Evolutionary conservation across 2,888 invertebrate species (phyloP).

Genomic region (Calameuta pallipes): DNA sequence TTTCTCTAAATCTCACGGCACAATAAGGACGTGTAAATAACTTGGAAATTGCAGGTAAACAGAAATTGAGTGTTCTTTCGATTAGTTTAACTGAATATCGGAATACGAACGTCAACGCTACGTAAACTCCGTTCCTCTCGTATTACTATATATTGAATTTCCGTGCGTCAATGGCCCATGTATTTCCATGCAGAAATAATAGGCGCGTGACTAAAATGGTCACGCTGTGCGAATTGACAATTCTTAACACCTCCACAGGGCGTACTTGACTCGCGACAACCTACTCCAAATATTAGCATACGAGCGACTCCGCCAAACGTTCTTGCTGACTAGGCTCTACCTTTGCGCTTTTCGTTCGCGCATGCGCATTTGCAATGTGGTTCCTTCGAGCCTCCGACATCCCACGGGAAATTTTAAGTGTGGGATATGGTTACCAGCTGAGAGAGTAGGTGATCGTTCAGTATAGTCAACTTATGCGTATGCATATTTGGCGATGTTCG

Average conservation of each 20-base stretch:
- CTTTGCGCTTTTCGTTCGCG: background rate
- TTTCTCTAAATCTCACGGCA: background rate
- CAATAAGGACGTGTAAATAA: background rate
- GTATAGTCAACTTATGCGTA: background rate
- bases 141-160: background rate
- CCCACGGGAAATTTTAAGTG: background rate
- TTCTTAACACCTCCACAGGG: slow-evolving; percentile 57
- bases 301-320: slow-evolving; percentile 7
- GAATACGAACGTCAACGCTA: background rate
- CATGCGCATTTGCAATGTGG: background rate
- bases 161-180: background rate
- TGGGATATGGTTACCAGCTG: background rate
- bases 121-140: background rate
- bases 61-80: background rate
- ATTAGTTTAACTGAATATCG: background rate
- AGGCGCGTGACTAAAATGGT: slow-evolving; percentile 53
- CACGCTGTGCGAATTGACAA: slow-evolving; percentile 55
- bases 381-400: background rate
- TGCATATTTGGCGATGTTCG: background rate
- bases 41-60: background rate
- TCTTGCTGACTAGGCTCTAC: background rate
- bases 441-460: background rate
- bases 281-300: slow-evolving; percentile 55
- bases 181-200: background rate
- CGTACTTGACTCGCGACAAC: slow-evolving; percentile 35